Conservation (phyloP, 2,113 vertebrate species). For the Macaca mulatta region DNA sequence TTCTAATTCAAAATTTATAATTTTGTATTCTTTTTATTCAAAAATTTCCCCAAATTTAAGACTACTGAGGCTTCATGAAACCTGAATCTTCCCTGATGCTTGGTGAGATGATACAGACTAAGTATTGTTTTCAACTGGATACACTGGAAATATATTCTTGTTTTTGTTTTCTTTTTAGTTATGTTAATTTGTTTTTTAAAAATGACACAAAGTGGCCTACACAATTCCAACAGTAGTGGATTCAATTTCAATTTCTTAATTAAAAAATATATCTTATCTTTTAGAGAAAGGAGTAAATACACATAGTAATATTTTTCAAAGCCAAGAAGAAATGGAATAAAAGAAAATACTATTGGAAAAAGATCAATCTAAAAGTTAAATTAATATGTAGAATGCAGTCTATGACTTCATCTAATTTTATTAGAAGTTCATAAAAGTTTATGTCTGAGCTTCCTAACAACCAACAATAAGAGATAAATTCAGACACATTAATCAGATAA, state of each 20-base stretch:
- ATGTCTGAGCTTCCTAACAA: neutral
- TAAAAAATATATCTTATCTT: neutral
- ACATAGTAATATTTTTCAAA: neutral
- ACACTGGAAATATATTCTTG: neutral
- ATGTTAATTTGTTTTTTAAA: neutral
- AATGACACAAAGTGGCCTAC: neutral
- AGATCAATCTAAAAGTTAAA: neutral
- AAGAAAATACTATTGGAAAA: neutral
- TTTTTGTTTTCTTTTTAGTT: neutral
- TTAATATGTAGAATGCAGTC: neutral
- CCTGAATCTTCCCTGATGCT: neutral
- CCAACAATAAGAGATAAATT: neutral
- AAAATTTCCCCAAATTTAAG: neutral
- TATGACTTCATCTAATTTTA: neutral
- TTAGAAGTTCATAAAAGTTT: neutral
- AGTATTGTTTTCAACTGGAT: neutral
- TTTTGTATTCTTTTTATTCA: neutral
- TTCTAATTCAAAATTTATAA: neutral
- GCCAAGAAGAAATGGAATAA: neutral
- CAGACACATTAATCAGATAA: neutral
- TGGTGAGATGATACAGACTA: neutral
- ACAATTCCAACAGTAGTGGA: neutral
- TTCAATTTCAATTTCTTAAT: neutral
- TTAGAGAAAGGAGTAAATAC: neutral
- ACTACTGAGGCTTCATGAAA: neutral